Evolutionary conservation across 2,113 vertebrate species (phyloP), one percentile per base, ranked within the genome.

Genomic region (Ifrita kowaldi): DNA sequence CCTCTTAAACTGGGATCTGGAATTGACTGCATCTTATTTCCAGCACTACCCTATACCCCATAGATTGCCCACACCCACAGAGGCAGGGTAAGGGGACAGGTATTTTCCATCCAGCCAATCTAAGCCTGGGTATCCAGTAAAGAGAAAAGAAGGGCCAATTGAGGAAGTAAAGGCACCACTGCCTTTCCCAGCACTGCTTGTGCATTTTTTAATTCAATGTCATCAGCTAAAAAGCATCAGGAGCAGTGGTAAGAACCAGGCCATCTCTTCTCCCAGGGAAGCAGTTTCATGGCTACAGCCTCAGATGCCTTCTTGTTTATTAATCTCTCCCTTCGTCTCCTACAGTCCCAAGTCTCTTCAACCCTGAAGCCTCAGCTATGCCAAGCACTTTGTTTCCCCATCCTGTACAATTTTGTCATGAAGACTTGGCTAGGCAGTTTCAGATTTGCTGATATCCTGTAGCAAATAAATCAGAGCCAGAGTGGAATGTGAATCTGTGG

Each of bases 61-160:
- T 1, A 62, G 44, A 60, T 8, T 3, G 3, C 9, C 4, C 10
- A 30, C 32, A 49, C 20, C 39, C 44, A 53, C 0, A 1, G 28
- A 75, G 3, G 28, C 35, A 75, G 76, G 39, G 5, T 12, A 71
- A 63, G 35, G 18, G n/a, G 6, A 19, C 1, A 1, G 35, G 10
- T 71, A 18, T 50, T 82, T 87, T 92, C 44, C 39, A 67, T 18
- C 32, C 39, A 41, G 4, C 24, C n/a, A 37, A 13, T 13, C 49
- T 33, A 64, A 85, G 18, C 53, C 30, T 63, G 23, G 30, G 14
- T 49, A 89, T 39, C 21, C 42, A 82, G 30, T 14, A 35, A 55
- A 33, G 13, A 2, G 1, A 68, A 44, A 62, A 35, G 10, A 60
- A 27, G 6, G 32, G 2, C 2, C 30, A 69, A 9, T 9, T 56